These are phyloP conservation scores for Podabrus alpinus DNA, from an alignment of 2,888 invertebrate species.

Conservation along the genomic window DNA sequence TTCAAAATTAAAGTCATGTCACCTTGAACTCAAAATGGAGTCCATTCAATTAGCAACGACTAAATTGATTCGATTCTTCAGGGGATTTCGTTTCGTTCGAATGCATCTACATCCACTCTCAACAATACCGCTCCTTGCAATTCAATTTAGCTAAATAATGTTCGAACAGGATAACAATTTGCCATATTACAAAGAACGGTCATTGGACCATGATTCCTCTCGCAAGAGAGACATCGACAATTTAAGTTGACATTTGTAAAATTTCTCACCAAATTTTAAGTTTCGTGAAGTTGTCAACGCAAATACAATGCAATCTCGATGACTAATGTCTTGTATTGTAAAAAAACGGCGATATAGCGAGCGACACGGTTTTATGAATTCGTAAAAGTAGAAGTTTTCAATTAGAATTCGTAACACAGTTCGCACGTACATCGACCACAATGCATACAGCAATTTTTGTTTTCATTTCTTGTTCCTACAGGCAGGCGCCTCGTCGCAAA, in stretches of 20 bases:
- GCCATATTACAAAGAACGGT: background rate
- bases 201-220: constrained; percentile 2
- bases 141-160: background rate
- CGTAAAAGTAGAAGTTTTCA: background rate
- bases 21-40: background rate
- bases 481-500: background rate
- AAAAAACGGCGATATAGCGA: background rate
- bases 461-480: background rate
- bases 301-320: background rate
- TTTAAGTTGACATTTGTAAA: background rate
- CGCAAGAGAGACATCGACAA: background rate
- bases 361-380: background rate
- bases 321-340: background rate
- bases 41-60: background rate
- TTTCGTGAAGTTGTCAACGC: background rate
- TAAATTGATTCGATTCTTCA: background rate
- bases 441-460: background rate
- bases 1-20: background rate
- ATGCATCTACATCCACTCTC: background rate
- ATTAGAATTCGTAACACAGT: background rate
- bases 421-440: background rate
- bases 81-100: background rate
- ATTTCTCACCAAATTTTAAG: background rate
- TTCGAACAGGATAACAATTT: background rate
- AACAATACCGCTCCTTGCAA: background rate